phyloP scores from a whole-genome alignment of 2,888 invertebrate genomes.

The Sinohyriopsis cumingii region DNA sequence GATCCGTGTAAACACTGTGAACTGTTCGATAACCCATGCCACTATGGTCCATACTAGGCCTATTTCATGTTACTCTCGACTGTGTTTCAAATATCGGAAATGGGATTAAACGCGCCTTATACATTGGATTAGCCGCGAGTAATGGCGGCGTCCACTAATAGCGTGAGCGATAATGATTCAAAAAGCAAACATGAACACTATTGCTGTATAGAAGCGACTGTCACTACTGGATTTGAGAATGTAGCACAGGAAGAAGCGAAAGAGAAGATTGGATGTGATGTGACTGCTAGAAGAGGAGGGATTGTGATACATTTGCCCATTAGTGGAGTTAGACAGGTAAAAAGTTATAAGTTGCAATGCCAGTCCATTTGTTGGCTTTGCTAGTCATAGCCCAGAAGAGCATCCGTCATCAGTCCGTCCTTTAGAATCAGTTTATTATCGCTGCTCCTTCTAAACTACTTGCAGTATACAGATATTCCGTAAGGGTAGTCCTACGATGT shows the following conservation, averaged over 20 bases:
- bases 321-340: slow-evolving; percentile 50
- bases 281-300: slow-evolving; percentile 58
- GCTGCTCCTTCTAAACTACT: too few relatives aligned
- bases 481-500: too few relatives aligned
- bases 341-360: not conserved
- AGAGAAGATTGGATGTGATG: slow-evolving; percentile 61
- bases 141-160: slow-evolving; percentile 57
- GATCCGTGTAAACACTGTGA: slow-evolving; percentile 4
- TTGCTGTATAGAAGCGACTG: slow-evolving; percentile 70
- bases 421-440: too few relatives aligned
- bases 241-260: slow-evolving; percentile 69
- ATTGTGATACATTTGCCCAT: slow-evolving; percentile 60
- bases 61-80: slow-evolving; percentile 10
- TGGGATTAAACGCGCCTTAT: slow-evolving; percentile 29
- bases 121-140: slow-evolving; percentile 41
- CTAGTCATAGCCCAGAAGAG: not conserved
- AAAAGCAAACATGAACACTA: slow-evolving; percentile 9
- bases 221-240: slow-evolving; percentile 72
- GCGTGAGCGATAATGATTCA: slow-evolving; percentile 12
- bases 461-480: too few relatives aligned
- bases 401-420: too few relatives aligned
- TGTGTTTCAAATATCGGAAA: slow-evolving; percentile 20
- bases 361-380: not conserved
- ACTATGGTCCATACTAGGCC: slow-evolving; percentile 1
- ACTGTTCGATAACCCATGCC: slow-evolving; percentile 3